These are phyloP conservation scores for Tenthredo mesomela DNA, from an alignment of 2,888 invertebrate species.

Conservation along the genomic window DNA sequence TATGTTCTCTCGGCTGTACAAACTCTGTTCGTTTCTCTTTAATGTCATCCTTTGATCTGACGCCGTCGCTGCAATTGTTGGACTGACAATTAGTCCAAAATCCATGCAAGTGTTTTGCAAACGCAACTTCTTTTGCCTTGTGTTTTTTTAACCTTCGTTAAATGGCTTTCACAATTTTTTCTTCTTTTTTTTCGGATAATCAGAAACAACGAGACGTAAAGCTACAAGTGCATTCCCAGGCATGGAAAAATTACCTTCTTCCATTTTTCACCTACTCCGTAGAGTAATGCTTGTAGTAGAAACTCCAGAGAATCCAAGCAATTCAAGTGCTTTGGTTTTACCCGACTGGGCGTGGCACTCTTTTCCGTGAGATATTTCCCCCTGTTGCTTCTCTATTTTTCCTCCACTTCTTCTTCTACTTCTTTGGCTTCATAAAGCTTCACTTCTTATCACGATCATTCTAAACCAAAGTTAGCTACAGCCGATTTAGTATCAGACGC, in stretches of 20 bases:
- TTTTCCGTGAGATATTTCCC: background rate
- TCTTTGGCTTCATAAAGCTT: background rate
- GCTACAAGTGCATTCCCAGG: background rate
- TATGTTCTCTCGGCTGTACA: background rate
- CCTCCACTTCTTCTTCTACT: background rate
- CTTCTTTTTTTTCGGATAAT: too few species aligned
- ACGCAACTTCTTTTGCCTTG: background rate
- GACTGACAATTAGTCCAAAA: slow-evolving; percentile 16
- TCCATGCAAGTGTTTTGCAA: background rate
- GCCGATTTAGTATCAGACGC: background rate
- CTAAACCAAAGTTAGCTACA: background rate
- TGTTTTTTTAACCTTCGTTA: too few species aligned
- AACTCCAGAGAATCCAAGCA: background rate
- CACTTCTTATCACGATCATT: background rate
- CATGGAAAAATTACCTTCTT: background rate
- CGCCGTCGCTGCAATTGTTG: background rate
- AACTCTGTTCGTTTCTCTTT: background rate
- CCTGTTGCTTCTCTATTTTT: background rate
- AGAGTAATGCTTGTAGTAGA: background rate
- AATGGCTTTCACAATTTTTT: background rate
- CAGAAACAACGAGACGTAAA: background rate
- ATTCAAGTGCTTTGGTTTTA: slow-evolving; percentile 31
- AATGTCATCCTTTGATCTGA: background rate
- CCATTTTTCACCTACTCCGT: background rate
- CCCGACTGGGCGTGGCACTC: slow-evolving; percentile 34